phyloP scores from a whole-genome alignment of 2,113 vertebrate species.

The Tenebrosternarchus preto region DNA sequence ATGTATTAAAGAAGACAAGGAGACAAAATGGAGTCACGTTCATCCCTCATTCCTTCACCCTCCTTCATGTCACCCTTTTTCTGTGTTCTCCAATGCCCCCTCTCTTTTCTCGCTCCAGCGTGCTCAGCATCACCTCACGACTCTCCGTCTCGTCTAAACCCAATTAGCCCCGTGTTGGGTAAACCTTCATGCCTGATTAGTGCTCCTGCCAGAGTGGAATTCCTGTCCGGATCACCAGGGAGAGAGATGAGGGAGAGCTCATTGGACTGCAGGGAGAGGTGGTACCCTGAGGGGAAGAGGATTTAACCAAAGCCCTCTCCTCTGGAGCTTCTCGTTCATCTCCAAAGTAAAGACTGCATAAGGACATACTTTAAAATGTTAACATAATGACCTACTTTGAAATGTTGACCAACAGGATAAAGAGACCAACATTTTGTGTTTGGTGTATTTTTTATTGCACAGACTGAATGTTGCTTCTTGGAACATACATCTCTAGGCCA shows the following conservation, averaged over 20 bases:
- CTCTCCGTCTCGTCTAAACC: conserved; percentile 52
- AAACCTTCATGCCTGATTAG: conserved; percentile 52
- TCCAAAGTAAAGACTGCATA: neutral
- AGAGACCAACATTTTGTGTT: neutral
- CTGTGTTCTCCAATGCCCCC: neutral
- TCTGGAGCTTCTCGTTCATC: conserved; percentile 7
- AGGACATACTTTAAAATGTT: no score
- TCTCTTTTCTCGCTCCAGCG: neutral
- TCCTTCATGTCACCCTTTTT: neutral
- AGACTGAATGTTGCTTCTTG: no score
- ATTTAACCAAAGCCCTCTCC: conserved; percentile 9
- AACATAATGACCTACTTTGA: neutral
- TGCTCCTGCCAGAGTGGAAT: conserved; percentile 19
- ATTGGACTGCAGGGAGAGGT: conserved; percentile 30
- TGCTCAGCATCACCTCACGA: conserved; percentile 10
- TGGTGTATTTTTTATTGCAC: neutral
- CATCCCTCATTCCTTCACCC: no score
- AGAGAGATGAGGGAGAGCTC: conserved; percentile 27
- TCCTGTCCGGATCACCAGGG: conserved; percentile 14
- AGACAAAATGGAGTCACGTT: neutral
- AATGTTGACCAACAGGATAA: conserved; percentile 7
- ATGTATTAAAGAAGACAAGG: neutral
- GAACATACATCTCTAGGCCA: no score
- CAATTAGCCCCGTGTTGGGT: conserved; percentile 50
- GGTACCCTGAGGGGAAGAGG: conserved; percentile 23